Percentiles rank a stretch among this genome's conserved stretches.
phyloP scores from a whole-genome alignment of 1,140 invertebrate genomes.

The Drosophila ercepeae region DNA sequence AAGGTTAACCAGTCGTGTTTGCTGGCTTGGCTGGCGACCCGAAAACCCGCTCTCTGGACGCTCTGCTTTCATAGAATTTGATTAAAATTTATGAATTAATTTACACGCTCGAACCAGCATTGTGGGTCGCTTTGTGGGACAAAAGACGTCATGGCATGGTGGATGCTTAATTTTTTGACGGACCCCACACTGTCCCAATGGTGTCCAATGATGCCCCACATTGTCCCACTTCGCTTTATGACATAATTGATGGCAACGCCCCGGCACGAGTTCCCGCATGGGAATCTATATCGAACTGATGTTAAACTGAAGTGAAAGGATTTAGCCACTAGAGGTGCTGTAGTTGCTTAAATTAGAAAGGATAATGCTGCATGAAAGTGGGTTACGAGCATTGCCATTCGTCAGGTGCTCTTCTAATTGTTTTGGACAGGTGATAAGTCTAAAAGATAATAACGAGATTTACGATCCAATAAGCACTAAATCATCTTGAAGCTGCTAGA shows the following conservation, averaged over 20 bases:
- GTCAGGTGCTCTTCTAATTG: conserved; percentile 36
- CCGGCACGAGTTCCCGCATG: conserved; percentile 44
- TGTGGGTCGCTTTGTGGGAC: conserved; percentile 30
- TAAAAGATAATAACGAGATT: conserved; percentile 15
- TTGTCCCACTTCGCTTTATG: conserved; percentile 30
- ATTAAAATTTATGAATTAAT: conserved; percentile 66
- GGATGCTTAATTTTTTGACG: conserved; percentile 30
- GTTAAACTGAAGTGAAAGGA: conserved; percentile 47
- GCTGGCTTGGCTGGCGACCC: conserved; percentile 18
- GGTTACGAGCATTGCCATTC: conserved; percentile 8
- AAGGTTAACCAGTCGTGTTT: conserved; percentile 43
- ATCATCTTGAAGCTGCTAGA: not conserved
- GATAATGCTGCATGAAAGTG: conserved; percentile 39
- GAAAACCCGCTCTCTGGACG: conserved; percentile 36
- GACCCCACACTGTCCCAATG: conserved; percentile 5
- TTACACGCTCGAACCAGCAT: conserved; percentile 34
- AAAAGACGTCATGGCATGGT: conserved; percentile 31
- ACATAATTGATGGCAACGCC: conserved; percentile 61
- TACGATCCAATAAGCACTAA: conserved; percentile 2
- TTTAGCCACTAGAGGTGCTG: conserved; percentile 19
- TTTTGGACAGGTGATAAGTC: conserved; percentile 29
- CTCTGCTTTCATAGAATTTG: conserved; percentile 53
- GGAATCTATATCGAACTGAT: conserved; percentile 7
- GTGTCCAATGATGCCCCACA: not conserved
- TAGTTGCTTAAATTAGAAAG: conserved; percentile 53